These are phyloP conservation scores for Megalonaias nervosa DNA, from an alignment of 1,140 invertebrate genomes.

Conservation along the genomic window DNA sequence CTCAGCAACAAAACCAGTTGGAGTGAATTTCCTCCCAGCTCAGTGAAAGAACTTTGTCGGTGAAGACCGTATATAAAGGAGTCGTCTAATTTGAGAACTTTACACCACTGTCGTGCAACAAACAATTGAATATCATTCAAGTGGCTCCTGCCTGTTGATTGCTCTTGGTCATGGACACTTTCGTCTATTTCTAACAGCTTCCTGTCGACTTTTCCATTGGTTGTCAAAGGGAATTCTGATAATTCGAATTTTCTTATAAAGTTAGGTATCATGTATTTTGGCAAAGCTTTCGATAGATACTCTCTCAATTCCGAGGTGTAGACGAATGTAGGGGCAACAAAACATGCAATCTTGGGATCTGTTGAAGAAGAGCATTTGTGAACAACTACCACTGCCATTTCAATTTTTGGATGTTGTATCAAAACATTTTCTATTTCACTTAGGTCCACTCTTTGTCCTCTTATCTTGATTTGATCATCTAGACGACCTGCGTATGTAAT, in stretches of 20 bases:
- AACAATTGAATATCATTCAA: slow-evolving; percentile 46
- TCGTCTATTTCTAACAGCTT: slow-evolving; percentile 46
- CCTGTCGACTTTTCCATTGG: slow-evolving; percentile 54
- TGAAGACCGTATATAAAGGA: slow-evolving; percentile 37
- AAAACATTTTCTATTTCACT: slow-evolving; percentile 55
- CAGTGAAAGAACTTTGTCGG: slow-evolving; percentile 47
- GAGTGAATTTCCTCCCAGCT: slow-evolving; percentile 51
- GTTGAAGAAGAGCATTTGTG: slow-evolving; percentile 36
- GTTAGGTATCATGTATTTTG: slow-evolving; percentile 53
- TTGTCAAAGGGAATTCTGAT: slow-evolving; percentile 44
- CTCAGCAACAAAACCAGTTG: slow-evolving; percentile 49
- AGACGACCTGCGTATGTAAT: slow-evolving; percentile 50
- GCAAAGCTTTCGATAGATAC: slow-evolving; percentile 45
- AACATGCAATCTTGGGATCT: slow-evolving; percentile 45
- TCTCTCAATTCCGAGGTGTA: slow-evolving; percentile 46
- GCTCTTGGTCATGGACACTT: slow-evolving; percentile 38
- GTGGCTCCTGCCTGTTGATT: slow-evolving; percentile 35
- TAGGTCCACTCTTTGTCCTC: slow-evolving; percentile 50
- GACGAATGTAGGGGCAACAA: slow-evolving; percentile 46
- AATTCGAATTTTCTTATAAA: slow-evolving; percentile 46
- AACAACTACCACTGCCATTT: slow-evolving; percentile 49
- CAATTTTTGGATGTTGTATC: slow-evolving; percentile 50
- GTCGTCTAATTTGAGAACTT: slow-evolving; percentile 39
- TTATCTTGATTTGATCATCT: slow-evolving; percentile 56
- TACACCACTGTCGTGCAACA: slow-evolving; percentile 47